phyloP scores from a whole-genome alignment of 2,888 invertebrate genomes.

The Cephus nigrinus region DNA sequence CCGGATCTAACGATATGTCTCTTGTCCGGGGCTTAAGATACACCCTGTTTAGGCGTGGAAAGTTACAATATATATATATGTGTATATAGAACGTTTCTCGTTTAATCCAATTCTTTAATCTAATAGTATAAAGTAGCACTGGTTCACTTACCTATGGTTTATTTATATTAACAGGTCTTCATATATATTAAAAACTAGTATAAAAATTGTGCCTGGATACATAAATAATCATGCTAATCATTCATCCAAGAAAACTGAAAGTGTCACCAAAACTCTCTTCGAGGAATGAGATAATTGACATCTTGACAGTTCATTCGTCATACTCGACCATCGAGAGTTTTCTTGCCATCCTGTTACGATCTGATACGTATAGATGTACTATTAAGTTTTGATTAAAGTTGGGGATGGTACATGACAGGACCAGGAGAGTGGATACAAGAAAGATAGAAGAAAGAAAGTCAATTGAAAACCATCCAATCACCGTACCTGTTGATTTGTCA shows the following conservation, averaged over 20 bases:
- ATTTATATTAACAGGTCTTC: no score
- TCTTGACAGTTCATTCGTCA: neutral
- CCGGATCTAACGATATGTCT: no score
- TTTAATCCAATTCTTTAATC: neutral
- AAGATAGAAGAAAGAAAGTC: neutral
- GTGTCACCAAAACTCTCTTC: neutral
- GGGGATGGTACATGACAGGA: neutral
- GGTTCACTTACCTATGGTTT: no score
- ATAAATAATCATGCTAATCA: neutral
- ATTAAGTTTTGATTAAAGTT: neutral
- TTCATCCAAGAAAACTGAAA: neutral
- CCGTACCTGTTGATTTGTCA: neutral
- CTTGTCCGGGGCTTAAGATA: no score
- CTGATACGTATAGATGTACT: neutral
- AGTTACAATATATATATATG: no score
- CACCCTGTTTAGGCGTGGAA: no score
- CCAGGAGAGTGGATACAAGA: neutral
- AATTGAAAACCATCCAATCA: neutral
- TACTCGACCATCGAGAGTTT: neutral
- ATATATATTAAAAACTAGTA: neutral
- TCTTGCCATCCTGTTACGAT: neutral
- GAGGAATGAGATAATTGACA: neutral
- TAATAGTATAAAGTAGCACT: neutral
- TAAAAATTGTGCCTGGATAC: neutral
- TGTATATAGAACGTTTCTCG: neutral